These are phyloP conservation scores for Lucinisca nassula DNA, from an alignment of 2,888 invertebrate species.

Conservation along the genomic window DNA sequence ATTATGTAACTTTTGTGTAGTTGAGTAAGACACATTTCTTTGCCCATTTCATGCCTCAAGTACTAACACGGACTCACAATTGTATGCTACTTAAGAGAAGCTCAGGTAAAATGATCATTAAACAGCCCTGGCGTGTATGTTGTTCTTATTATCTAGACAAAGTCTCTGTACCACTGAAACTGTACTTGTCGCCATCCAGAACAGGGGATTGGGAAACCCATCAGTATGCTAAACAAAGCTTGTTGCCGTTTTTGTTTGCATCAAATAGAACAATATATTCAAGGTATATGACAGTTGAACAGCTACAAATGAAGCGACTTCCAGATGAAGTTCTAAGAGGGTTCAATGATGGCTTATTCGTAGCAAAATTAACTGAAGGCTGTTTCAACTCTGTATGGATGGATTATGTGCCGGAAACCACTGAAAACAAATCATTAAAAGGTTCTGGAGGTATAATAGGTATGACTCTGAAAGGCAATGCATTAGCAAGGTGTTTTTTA, in stretches of 20 bases:
- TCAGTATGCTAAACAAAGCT: slow-evolving; percentile 13
- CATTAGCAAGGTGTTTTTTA: slow-evolving; percentile 36
- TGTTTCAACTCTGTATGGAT: slow-evolving; percentile 41
- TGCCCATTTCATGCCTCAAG: no score
- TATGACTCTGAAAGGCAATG: slow-evolving; percentile 15
- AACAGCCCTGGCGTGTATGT: no score
- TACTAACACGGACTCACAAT: no score
- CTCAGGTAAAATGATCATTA: no score
- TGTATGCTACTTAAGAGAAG: no score
- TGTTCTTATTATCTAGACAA: slow-evolving; percentile 18
- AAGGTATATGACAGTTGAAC: slow-evolving; percentile 10
- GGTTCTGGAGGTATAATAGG: slow-evolving; percentile 31
- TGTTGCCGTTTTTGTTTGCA: slow-evolving; percentile 25
- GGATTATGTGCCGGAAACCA: slow-evolving; percentile 30
- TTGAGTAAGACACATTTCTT: no score
- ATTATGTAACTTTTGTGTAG: no score
- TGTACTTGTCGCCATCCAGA: neutral
- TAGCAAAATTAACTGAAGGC: slow-evolving; percentile 12
- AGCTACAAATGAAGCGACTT: slow-evolving; percentile 27
- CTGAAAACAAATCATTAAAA: slow-evolving; percentile 39
- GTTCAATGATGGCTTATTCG: slow-evolving; percentile 22
- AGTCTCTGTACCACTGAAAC: neutral
- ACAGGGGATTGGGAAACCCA: neutral
- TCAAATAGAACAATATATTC: slow-evolving; percentile 39
- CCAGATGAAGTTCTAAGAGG: slow-evolving; percentile 18